These are phyloP conservation scores for Heteromyza rotundicornis DNA, from an alignment of 2,888 invertebrate species.

Conservation along the genomic window DNA sequence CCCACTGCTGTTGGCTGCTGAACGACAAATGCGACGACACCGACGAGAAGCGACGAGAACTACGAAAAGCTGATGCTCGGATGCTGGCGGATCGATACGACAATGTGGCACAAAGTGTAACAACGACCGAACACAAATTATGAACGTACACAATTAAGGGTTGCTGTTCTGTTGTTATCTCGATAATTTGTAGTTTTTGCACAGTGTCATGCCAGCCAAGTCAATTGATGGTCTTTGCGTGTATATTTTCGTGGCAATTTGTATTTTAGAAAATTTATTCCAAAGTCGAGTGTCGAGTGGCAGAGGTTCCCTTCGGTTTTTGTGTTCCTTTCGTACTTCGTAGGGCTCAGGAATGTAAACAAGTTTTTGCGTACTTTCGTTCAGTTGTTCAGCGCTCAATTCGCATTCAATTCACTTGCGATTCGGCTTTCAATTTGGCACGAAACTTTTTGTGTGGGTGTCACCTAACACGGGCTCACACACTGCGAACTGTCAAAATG, in stretches of 20 bases:
- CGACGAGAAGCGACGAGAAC: constrained; percentile 6
- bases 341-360: constrained; percentile 11
- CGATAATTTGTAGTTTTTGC: too few relatives aligned
- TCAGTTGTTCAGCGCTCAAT: neutral
- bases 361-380: constrained; percentile 14
- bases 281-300: neutral
- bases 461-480: constrained; percentile 13
- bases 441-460: constrained; percentile 12
- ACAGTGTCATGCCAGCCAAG: too few relatives aligned
- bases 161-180: too few relatives aligned
- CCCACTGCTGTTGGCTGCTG: constrained; percentile 20
- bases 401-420: neutral
- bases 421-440: neutral
- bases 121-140: neutral
- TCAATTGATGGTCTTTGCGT: too few relatives aligned
- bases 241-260: too few relatives aligned
- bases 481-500: constrained; percentile 38
- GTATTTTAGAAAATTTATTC: too few relatives aligned
- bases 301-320: neutral
- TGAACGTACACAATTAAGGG: neutral
- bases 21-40: constrained; percentile 27
- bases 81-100: constrained; percentile 22
- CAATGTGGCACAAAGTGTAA: constrained; percentile 17
- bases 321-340: neutral
- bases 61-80: neutral